Base-by-base conservation (phyloP, 2,113 vertebrate species). In the Mastomys coucha region DNA sequence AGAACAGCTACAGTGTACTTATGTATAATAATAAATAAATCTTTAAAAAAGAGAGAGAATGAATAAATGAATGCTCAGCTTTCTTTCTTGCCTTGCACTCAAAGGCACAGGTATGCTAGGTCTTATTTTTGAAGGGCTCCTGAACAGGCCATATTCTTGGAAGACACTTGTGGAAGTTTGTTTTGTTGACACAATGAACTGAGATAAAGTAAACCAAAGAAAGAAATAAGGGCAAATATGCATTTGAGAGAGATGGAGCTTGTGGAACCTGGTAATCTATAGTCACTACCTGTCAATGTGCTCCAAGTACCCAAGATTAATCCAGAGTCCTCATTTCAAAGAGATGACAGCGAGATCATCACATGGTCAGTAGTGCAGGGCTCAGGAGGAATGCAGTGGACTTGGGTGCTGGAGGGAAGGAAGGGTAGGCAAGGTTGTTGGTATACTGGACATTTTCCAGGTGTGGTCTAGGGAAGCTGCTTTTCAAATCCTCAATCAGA, bases 401-500 rank as follows among this genome's bases (percentile, higher is more conserved):
- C 39, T 39, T 80, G 65, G 84, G 60, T 60, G 51, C 26, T 12
- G 67, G 58, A 85, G 60, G 81, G 45, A 33, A 31, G 89, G 53
- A 84, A 16, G 56, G 63, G 20, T 39, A n/a, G 70, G 76, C 28
- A 13, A 76, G 94, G 49, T 39, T 51, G 89, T 53, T 53, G 51
- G 60, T 28, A 24, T 4, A 1, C 2, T 20, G 60, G 76, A 70
- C 82, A 72, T 9, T 31, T 84, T 53, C 45, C 56, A 51, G 6
- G 42, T 53, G n/a, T 39, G 39, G 51, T 2, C 0, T 42, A 77
- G 58, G 49, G 26, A 91, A 89, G 36, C 33, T 65, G 51, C 36
- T 93, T 95, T 89, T 69, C 39, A 94, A 80, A 58, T 78, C 76
- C 26, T 90, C 76, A 80, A 36, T 10, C 73, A 89, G 24, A 88